These are phyloP conservation scores for Cottus gobio DNA, from an alignment of 2,113 vertebrate genomes.

Conservation along the genomic window DNA sequence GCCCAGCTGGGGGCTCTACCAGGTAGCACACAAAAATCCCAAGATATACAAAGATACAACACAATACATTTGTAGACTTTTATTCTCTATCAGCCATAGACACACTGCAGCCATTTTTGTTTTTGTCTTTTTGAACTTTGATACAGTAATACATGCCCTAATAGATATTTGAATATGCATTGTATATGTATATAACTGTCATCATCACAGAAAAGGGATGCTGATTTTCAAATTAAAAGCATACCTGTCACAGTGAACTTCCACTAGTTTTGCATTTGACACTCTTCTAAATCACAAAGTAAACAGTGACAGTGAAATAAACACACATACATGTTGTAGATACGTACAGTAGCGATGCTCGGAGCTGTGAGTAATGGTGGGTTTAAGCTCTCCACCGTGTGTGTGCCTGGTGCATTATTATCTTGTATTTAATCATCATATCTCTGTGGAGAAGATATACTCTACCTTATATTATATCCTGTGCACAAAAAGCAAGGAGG, in stretches of 20 bases:
- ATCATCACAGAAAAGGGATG: conserved; percentile 97
- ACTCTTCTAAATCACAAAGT: conserved; percentile 88
- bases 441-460: conserved; percentile 35
- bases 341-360: conserved; percentile 87
- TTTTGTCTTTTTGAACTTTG: conserved; percentile 86
- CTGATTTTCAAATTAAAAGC: conserved; percentile 93
- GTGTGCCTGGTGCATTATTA: conserved; percentile 25
- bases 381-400: conserved; percentile 54
- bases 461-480: conserved; percentile 28
- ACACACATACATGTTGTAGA: conserved; percentile 71
- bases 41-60: conserved; percentile 13
- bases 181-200: conserved; percentile 88
- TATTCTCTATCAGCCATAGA: conserved; percentile 96
- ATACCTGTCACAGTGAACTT: conserved; percentile 96
- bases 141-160: conserved; percentile 98
- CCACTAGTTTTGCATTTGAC: conserved; percentile 76
- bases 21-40: not conserved
- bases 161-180: conserved; percentile 93
- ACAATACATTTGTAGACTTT: conserved; percentile 87
- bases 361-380: conserved; percentile 84
- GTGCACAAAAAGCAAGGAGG: conserved; percentile 66
- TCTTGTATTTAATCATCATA: conserved; percentile 21
- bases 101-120: conserved; percentile 93
- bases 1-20: not conserved
- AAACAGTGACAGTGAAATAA: conserved; percentile 83